Evolutionary conservation across 2,797 vertebrate genomes (phyloP), one percentile per base, ranked within the genome.

Genomic region (Oreochromis mossambicus): DNA sequence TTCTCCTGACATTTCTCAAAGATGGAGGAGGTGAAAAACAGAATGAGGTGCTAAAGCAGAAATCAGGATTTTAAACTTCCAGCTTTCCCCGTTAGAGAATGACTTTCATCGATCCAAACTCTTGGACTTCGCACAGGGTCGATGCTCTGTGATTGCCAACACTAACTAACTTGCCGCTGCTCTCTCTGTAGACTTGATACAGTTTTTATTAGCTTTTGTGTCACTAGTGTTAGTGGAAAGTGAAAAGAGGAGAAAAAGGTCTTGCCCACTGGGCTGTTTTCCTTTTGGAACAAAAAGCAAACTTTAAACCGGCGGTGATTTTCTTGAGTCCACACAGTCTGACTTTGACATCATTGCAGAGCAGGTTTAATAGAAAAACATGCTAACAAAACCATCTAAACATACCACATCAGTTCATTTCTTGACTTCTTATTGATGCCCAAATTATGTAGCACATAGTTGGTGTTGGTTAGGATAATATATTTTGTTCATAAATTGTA

Each of bases 1-100:
- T 95, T 95, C 90, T 93, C 92, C 55, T 97, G 96, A 96, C 96
- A 97, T 97, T 97, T 96, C 93, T 94, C 89, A 88, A 90, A 91
- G 93, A 95, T 90, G 92, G 90, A 95, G 89, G 91, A 93, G 94
- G 92, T 92, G 87, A 92, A 93, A 93, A 94, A 92, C 88, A 83
- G 91, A 94, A 94, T 90, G 89, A 92, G 92, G 87, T 86, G 91
- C 91, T 90, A 88, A 94, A 91, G 86, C 87, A 92, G 90, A 94
- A 95, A 94, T 93, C 87, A 48, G 81, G 89, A 94, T 91, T 94
- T 95, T 92, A 83, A 91, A 77, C 89, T 90, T 94, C 87, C 83
- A 85, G 81, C 90, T 75, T 79, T 34, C 56, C 88, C 77, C 82
- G 83, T 95, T 94, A 93, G 92, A 95, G 93, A 95, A 93, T 92